Evolutionary conservation across 2,797 vertebrate species (phyloP), one percentile per base, ranked within the genome.

Genomic region (Poecilia picta): DNA sequence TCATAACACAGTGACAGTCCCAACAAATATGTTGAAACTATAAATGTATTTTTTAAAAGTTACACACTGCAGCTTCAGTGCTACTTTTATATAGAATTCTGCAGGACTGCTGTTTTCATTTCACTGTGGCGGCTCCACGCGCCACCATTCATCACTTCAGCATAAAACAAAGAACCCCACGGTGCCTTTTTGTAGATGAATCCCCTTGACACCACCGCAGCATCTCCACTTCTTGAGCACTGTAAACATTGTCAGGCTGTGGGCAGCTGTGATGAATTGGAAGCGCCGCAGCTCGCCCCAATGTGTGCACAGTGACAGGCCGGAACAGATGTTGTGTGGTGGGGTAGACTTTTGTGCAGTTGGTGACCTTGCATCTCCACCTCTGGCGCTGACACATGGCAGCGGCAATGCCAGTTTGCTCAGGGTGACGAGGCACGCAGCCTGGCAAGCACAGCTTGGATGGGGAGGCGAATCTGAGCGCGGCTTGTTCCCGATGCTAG

Each of bases 301-400:
- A 77, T 77, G 49, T 0, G 73, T 23, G 59, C 78, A 43, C 77
- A 36, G 47, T 80, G 72, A 83, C 77, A 45, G 8, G 76, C 74
- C 70, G 47, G 70, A 33, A 75, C 84, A 80, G 81, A 81, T 84
- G 85, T 47, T 53, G 72, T 71, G 74, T 75, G 51, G 73, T 28
- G 16, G 70, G 49, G 71, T 36, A 80, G 76, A 83, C 81, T 82
- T 77, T 68, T 23, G 79, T 70, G 31, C 77, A 82, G 80, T 84
- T 64, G 77, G 80, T 82, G 87, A 91, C 91, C 90, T 91, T 91
- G 87, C 73, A 88, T 83, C 80, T 51, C 57, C 59, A 84, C 92
- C 73, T 13, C 71, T 45, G 89, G 86, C 83, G 3, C 23, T 5
- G 39, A 88, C 85, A 86, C 89, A 90, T 86, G 81, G 87, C 70